These are phyloP conservation scores for Drosophila nebulosa DNA, from an alignment of 1,140 invertebrate genomes.

Conservation along the genomic window DNA sequence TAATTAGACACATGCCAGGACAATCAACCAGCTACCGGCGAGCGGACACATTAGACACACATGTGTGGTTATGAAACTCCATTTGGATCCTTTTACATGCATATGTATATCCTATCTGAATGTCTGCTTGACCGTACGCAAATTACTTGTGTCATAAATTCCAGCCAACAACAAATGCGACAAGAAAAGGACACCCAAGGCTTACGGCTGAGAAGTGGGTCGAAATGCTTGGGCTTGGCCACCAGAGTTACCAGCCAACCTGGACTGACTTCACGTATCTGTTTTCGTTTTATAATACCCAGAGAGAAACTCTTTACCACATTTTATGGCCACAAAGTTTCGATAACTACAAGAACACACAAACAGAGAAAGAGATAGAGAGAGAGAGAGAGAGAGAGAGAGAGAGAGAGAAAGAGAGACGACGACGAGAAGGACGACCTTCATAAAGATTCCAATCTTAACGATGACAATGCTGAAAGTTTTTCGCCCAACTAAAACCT, in stretches of 20 bases:
- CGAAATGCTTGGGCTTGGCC: constrained; percentile 49
- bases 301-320: constrained; percentile 35
- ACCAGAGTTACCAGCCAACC: too few species aligned
- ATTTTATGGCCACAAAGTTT: constrained; percentile 56
- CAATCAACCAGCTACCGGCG: background rate
- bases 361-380: too few species aligned
- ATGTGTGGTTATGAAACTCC: constrained; percentile 38
- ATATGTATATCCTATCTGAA: constrained; percentile 21
- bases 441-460: constrained; percentile 78
- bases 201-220: constrained; percentile 63
- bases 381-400: background rate
- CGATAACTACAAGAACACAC: constrained; percentile 32
- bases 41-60: constrained; percentile 37
- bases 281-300: constrained; percentile 17
- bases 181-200: constrained; percentile 67
- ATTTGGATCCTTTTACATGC: constrained; percentile 10
- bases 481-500: constrained; percentile 29
- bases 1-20: constrained; percentile 74
- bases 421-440: constrained; percentile 38
- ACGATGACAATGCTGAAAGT: constrained; percentile 74
- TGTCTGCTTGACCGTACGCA: constrained; percentile 71
- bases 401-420: background rate
- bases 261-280: constrained; percentile 25
- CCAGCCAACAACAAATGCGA: constrained; percentile 35
- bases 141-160: constrained; percentile 80